A percentile compares a stretch with the other conserved stretches of the same genome.
These are phyloP conservation scores for Chiloscyllium plagiosum DNA, from an alignment of 2,113 vertebrate genomes.

Conservation along the genomic window DNA sequence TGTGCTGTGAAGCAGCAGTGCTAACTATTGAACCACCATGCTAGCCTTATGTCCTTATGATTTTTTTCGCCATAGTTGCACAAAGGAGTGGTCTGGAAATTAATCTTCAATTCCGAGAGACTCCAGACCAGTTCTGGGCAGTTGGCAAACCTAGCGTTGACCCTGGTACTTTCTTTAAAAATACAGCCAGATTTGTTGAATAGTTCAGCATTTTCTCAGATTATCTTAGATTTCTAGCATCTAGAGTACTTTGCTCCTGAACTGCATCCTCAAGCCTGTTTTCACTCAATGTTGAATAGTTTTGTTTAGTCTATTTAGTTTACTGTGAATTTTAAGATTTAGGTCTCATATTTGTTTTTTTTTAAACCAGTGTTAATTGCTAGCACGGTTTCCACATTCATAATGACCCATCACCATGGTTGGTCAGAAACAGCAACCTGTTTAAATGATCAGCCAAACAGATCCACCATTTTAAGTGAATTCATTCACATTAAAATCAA, in stretches of 20 bases:
- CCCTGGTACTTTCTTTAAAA: too few relatives aligned
- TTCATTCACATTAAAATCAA: neutral
- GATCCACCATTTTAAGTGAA: neutral
- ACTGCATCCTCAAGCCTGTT: neutral
- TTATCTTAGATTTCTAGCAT: too few relatives aligned
- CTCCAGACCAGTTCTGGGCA: too few relatives aligned
- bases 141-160: too few relatives aligned
- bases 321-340: slow-evolving; percentile 15
- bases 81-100: too few relatives aligned
- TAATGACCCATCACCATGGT: neutral
- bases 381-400: neutral
- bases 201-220: too few relatives aligned
- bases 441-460: neutral
- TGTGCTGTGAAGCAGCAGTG: too few relatives aligned
- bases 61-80: too few relatives aligned
- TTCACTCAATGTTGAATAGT: neutral
- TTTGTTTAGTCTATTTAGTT: neutral
- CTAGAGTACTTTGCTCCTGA: neutral
- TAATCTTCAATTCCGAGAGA: too few relatives aligned
- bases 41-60: too few relatives aligned
- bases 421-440: neutral
- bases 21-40: too few relatives aligned
- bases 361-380: neutral
- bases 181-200: too few relatives aligned
- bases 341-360: neutral